A percentile compares a stretch with the other conserved stretches of the same genome.
Evolutionary conservation across 2,888 invertebrate genomes (phyloP).

Genomic region (Flexamia atlantica): DNA sequence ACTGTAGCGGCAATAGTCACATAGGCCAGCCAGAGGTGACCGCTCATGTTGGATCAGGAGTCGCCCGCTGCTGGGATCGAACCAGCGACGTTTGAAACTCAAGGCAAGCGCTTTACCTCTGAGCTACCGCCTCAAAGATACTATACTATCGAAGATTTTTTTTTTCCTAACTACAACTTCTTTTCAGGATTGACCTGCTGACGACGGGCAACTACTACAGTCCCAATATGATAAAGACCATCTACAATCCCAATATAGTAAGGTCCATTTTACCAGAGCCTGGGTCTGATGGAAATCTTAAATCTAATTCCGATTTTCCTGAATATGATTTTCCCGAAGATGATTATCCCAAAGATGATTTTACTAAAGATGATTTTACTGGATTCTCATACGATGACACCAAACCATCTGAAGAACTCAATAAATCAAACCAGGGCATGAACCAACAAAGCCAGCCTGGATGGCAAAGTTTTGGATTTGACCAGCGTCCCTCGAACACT

Average conservation of each 20-base stretch:
- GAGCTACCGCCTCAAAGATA: too few species aligned
- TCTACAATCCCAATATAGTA: background rate
- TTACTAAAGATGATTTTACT: background rate
- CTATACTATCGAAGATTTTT: too few species aligned
- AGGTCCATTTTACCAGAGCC: background rate
- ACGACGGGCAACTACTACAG: background rate
- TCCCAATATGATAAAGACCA: conserved; percentile 6
- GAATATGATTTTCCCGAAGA: too few species aligned
- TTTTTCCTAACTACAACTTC: background rate
- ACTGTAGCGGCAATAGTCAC: too few species aligned
- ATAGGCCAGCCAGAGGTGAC: too few species aligned
- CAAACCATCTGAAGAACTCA: background rate
- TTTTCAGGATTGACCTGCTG: conserved; percentile 13
- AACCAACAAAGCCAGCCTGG: background rate
- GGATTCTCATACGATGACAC: background rate
- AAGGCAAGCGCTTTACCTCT: too few species aligned
- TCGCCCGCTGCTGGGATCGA: too few species aligned
- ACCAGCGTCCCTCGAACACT: background rate
- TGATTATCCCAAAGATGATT: too few species aligned
- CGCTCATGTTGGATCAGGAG: too few species aligned
- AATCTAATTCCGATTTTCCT: background rate
- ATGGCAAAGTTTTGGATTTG: too few species aligned
- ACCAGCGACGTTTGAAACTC: too few species aligned
- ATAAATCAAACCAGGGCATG: background rate
- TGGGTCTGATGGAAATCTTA: background rate